Base-by-base conservation (phyloP, 1,140 invertebrate genomes). In the Drosophila leontia region DNA sequence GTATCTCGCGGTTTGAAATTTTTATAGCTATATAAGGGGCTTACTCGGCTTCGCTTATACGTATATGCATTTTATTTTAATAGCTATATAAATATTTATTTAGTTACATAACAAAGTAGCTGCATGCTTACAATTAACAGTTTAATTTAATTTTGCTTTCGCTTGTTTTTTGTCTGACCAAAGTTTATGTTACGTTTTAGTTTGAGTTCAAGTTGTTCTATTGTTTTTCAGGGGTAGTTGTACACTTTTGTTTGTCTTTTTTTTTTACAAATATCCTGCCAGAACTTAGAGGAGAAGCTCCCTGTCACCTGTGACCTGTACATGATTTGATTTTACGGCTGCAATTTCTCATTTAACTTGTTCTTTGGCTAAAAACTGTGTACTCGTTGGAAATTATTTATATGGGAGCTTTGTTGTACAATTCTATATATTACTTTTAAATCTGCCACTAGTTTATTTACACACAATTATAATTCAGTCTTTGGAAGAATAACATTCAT, bases 401-500 rank as follows among this genome's bases (percentile, higher is more conserved):
- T 75, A 48, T 42, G n/a, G 56, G 41, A 68, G 45, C 48, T 45
- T 50, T 65, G 55, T 44, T 65, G 37, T 69, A 65, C 47, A 51
- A 50, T 15, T 35, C 26, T 45, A 55, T 34, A 51, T 57, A 48
- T 32, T 68, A 51, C n/a, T 12, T 79, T 50, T 55, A 64, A 48
- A 64, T 74, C 26, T 69, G 64, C 57, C 65, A 58, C 79, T 90
- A 78, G 55, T 75, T 69, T 88, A 88, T 88, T 82, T 88, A 88
- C 85, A 88, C 80, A 71, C 85, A 82, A 84, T 84, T 79, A 79
- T 75, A 88, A 88, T 88, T 88, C 85, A 88, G 85, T 88, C 85
- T 88, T 88, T 88, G 85, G 85, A 88, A 88, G 85, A 88, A 88
- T 88, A 88, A 88, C 85, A 88, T 88, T 90, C 67, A 90, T 84